phyloP scores from a whole-genome alignment of 2,888 invertebrate genomes.

The Papilio gigon region DNA sequence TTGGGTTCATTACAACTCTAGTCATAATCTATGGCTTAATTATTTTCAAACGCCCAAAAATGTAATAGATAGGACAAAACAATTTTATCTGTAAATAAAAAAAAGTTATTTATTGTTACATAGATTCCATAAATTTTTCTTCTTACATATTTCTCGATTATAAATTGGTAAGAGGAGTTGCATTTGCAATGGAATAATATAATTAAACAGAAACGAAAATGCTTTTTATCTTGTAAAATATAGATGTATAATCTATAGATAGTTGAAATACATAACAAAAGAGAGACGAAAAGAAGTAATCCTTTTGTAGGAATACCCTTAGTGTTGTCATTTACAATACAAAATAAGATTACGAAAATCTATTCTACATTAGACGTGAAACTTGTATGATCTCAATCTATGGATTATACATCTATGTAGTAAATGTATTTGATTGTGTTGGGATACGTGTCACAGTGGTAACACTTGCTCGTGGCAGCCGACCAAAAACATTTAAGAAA shows the following conservation, averaged over 20 bases:
- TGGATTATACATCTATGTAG: too few relatives aligned
- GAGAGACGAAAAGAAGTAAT: too few relatives aligned
- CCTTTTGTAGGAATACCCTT: too few relatives aligned
- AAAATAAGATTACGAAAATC: too few relatives aligned
- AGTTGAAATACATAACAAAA: too few relatives aligned
- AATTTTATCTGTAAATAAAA: conserved; percentile 80
- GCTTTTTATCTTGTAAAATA: conserved; percentile 76
- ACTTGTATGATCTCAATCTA: too few relatives aligned
- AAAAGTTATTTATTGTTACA: conserved; percentile 80
- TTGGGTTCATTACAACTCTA: conserved; percentile 48
- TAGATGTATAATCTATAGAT: too few relatives aligned
- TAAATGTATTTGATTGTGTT: conserved; percentile 56
- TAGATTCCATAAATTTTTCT: conserved; percentile 79
- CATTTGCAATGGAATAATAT: conserved; percentile 66
- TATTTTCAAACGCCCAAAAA: conserved; percentile 62
- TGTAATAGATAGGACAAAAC: conserved; percentile 79
- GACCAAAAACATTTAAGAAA: conserved; percentile 47
- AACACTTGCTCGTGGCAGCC: conserved; percentile 44
- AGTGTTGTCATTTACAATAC: too few relatives aligned
- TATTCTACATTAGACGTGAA: too few relatives aligned
- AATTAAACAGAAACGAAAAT: conserved; percentile 69
- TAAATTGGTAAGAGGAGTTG: conserved; percentile 76
- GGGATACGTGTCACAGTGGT: conserved; percentile 41
- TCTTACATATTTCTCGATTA: conserved; percentile 79
- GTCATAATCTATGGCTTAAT: conserved; percentile 56